A percentile compares a stretch with the other conserved stretches of the same genome.
Conservation (phyloP, 2,888 invertebrate species). For the Cartodere bifasciata region DNA sequence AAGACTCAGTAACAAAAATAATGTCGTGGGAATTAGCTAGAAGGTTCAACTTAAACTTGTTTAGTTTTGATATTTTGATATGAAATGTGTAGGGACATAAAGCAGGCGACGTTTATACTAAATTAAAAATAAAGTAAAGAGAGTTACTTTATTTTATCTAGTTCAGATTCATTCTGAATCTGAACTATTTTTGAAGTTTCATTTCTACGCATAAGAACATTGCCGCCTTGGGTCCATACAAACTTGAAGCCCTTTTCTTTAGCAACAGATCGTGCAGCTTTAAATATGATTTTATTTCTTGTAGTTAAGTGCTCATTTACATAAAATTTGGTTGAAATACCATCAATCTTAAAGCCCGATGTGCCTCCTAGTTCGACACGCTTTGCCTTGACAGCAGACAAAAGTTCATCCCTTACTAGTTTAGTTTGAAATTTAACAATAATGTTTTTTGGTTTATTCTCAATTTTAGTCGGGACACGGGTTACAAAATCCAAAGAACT, state of each 20-base stretch:
- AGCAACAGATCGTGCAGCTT: conserved; percentile 1
- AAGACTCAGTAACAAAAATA: conserved; percentile 4
- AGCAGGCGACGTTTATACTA: neutral
- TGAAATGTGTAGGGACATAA: conserved; percentile 2
- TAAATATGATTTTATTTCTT: conserved; percentile 3
- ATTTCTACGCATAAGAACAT: neutral
- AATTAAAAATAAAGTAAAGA: neutral
- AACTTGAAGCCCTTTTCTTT: neutral
- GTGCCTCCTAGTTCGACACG: neutral
- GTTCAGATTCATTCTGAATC: conserved; percentile 1
- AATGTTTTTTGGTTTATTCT: conserved; percentile 5
- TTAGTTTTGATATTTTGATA: conserved; percentile 5
- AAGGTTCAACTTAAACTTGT: conserved; percentile 3
- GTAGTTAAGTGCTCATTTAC: conserved; percentile 5
- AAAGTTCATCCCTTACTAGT: conserved; percentile 1
- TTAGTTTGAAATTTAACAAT: neutral
- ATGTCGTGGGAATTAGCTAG: conserved; percentile 3
- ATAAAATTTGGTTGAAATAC: conserved; percentile 3
- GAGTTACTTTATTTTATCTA: neutral
- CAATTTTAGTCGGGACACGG: conserved; percentile 2
- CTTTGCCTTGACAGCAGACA: conserved; percentile 4
- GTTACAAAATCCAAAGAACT: neutral
- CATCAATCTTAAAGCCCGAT: conserved; percentile 4
- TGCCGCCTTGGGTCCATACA: conserved; percentile 2
- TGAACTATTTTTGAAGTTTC: conserved; percentile 3